phyloP scores from a whole-genome alignment of 2,113 vertebrate species.

The Otus sunia region DNA sequence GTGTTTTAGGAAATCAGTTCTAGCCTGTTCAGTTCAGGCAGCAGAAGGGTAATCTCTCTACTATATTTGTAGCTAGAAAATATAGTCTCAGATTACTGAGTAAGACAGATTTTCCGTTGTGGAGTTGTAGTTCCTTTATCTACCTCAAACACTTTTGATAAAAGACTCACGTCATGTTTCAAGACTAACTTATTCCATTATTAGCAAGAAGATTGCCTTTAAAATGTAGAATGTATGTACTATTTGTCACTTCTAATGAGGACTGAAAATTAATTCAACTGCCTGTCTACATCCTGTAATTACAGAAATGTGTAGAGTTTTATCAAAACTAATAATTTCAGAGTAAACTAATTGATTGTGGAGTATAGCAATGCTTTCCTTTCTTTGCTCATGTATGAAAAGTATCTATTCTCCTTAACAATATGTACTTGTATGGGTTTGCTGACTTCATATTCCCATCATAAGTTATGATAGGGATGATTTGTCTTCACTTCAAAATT shows the following conservation, averaged over 20 bases:
- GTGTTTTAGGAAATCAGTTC: not conserved
- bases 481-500: not conserved
- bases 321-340: not conserved
- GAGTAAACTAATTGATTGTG: not conserved
- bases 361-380: not conserved
- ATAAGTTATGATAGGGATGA: not conserved
- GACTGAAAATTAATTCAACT: not conserved
- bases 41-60: not conserved
- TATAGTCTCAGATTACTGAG: conserved; percentile 7
- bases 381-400: not conserved
- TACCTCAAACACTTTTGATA: not conserved
- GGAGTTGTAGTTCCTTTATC: not conserved
- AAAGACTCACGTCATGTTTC: not conserved
- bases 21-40: not conserved
- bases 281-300: not conserved
- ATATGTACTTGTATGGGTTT: not conserved
- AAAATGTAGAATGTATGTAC: not conserved
- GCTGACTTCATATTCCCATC: not conserved
- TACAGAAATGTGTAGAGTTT: not conserved
- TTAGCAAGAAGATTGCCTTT: not conserved
- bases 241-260: not conserved
- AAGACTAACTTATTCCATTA: not conserved
- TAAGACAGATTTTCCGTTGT: not conserved
- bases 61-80: not conserved
- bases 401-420: not conserved